Conservation (phyloP, 2,113 vertebrate species). For the Seriola dumerili region DNA sequence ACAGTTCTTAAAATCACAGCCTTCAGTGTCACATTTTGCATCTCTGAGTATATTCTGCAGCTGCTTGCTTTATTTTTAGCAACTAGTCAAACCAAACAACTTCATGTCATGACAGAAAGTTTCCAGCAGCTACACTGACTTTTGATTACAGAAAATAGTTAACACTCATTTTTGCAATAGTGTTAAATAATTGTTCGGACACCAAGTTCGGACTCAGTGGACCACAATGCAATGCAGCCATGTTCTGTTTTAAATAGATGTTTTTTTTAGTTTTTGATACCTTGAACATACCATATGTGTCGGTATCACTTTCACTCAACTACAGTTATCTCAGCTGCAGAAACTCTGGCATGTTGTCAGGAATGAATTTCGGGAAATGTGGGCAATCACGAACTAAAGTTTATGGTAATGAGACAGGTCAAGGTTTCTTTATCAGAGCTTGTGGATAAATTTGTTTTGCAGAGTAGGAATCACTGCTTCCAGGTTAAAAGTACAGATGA, state of each 20-base stretch:
- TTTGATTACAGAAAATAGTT: background rate
- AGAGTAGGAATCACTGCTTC: background rate
- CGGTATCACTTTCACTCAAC: background rate
- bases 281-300: background rate
- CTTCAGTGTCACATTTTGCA: too few species aligned
- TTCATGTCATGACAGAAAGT: background rate
- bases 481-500: background rate
- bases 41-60: background rate
- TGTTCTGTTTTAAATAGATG: background rate
- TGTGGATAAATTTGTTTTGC: background rate
- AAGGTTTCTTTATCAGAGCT: slow-evolving; percentile 11
- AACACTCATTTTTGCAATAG: background rate
- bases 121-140: background rate
- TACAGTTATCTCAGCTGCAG: background rate
- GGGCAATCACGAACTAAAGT: background rate
- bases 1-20: too few species aligned
- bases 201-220: too few species aligned
- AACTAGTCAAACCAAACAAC: background rate
- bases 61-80: background rate
- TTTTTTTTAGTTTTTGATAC: background rate
- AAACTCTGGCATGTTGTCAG: background rate
- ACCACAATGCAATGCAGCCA: slow-evolving; percentile 18
- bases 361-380: slow-evolving; percentile 10
- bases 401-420: background rate
- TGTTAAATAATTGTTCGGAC: background rate